Evolutionary conservation across 1,140 invertebrate genomes (phyloP).

Genomic region (Dreissena rostriformis): DNA sequence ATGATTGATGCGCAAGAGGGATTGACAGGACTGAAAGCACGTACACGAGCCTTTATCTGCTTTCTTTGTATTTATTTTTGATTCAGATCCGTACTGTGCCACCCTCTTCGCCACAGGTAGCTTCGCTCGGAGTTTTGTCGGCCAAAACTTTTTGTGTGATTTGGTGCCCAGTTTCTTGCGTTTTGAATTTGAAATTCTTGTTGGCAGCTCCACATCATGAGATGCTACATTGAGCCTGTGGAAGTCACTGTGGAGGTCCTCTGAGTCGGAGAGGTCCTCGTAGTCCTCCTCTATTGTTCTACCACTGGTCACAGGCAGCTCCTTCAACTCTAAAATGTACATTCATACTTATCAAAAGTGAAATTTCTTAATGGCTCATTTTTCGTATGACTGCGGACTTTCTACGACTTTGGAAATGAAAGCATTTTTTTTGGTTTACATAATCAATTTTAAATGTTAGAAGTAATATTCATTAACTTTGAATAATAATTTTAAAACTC

Average conservation of each 20-base stretch:
- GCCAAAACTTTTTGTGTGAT: conserved; percentile 72
- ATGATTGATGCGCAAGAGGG: conserved; percentile 1
- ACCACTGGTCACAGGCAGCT: conserved; percentile 1
- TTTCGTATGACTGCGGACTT: too few relatives aligned
- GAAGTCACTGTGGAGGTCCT: conserved; percentile 55
- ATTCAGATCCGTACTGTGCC: conserved; percentile 33
- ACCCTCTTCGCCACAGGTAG: conserved; percentile 58
- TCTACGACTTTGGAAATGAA: too few relatives aligned
- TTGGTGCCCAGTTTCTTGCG: conserved; percentile 46
- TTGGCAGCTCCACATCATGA: not conserved
- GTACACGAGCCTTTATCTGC: conserved; percentile 51
- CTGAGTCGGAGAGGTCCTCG: conserved; percentile 63
- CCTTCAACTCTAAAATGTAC: conserved; percentile 36
- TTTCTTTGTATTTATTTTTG: conserved; percentile 30
- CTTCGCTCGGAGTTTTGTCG: conserved; percentile 66
- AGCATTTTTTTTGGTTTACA: too few relatives aligned
- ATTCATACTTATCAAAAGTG: too few relatives aligned
- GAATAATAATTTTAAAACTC: too few relatives aligned
- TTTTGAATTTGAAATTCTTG: conserved; percentile 29
- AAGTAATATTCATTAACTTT: too few relatives aligned
- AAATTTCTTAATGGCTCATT: too few relatives aligned
- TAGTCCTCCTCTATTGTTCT: conserved; percentile 56
- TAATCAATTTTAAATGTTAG: too few relatives aligned
- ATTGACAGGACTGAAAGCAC: conserved; percentile 51
- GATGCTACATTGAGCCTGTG: conserved; percentile 19